Conservation (phyloP, 2,797 vertebrate species). For the Sebastiscus albofasciatus region DNA sequence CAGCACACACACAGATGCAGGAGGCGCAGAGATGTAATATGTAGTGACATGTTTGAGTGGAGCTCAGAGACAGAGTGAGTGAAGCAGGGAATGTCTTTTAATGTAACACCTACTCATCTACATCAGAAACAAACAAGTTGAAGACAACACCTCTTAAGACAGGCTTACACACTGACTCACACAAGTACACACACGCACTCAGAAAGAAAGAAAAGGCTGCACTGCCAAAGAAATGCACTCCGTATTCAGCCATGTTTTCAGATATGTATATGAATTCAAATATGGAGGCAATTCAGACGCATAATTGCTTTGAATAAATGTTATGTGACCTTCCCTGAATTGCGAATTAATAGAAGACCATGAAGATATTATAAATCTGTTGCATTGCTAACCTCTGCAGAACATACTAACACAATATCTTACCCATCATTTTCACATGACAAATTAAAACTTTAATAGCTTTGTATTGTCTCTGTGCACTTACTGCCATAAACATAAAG, state of each 20-base stretch:
- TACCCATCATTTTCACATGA: not conserved
- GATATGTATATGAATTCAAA: slow-evolving; percentile 4
- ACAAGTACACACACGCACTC: not conserved
- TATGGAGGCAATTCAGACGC: slow-evolving; percentile 9
- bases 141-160: slow-evolving; percentile 52
- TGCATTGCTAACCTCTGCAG: not conserved
- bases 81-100: slow-evolving; percentile 64
- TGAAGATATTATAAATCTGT: not conserved
- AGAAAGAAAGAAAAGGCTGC: not conserved
- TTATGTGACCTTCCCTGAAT: not conserved
- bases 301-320: slow-evolving; percentile 13
- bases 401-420: not conserved
- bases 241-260: slow-evolving; percentile 24
- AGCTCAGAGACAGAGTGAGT: slow-evolving; percentile 64
- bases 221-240: slow-evolving; percentile 3
- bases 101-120: slow-evolving; percentile 73
- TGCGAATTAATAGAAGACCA: slow-evolving; percentile 5
- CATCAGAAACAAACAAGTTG: slow-evolving; percentile 59
- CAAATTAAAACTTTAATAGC: not conserved
- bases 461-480: not conserved
- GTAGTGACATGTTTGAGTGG: slow-evolving; percentile 68
- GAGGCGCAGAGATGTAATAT: slow-evolving; percentile 55
- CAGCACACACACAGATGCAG: not conserved
- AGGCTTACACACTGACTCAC: slow-evolving; percentile 29
- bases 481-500: not conserved